Conservation (phyloP, 2,797 vertebrate genomes). For the Arremon aurantiirostris region DNA sequence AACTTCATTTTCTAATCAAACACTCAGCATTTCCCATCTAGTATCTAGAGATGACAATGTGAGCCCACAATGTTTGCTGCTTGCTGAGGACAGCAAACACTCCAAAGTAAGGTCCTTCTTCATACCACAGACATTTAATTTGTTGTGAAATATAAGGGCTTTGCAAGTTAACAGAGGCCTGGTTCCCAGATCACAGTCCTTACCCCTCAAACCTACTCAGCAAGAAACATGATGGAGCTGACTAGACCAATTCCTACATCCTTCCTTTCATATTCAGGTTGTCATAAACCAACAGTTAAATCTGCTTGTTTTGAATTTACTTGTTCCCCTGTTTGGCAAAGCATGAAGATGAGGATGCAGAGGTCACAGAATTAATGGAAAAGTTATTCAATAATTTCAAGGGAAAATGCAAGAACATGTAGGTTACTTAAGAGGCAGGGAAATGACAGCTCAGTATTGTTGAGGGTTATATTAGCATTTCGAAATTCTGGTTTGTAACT, state of each 20-base stretch:
- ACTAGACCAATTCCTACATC: not conserved
- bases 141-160: not conserved
- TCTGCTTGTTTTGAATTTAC: not conserved
- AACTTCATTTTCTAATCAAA: not conserved
- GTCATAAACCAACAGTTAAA: not conserved
- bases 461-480: not conserved
- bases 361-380: not conserved
- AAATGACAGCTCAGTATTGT: not conserved
- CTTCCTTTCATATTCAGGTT: not conserved
- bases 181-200: not conserved
- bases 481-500: not conserved
- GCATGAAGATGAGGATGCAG: not conserved
- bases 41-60: not conserved
- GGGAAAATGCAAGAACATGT: not conserved
- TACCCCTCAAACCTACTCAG: not conserved
- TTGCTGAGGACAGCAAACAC: not conserved
- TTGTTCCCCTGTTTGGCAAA: not conserved
- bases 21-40: not conserved
- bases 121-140: not conserved
- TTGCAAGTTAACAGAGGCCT: not conserved
- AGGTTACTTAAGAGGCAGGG: not conserved
- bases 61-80: not conserved
- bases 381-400: not conserved
- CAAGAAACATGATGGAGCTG: not conserved
- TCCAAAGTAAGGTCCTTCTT: not conserved